A percentile compares a stretch with the other conserved stretches of the same genome.
Evolutionary conservation across 2,888 invertebrate species (phyloP).

Genomic region (Boloria euphrosyne): DNA sequence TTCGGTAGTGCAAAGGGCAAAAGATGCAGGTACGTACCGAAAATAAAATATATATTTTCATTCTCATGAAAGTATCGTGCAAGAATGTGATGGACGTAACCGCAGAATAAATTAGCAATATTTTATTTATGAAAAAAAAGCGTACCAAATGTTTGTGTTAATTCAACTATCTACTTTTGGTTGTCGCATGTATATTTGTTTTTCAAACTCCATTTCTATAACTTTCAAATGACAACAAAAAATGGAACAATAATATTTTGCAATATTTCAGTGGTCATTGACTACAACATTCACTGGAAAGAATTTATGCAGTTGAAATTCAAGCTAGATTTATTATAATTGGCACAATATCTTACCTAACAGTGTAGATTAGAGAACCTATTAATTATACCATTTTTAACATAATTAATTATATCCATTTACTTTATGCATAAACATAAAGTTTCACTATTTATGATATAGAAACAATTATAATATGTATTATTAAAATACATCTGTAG

Average conservation of each 20-base stretch:
- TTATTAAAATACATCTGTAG: too few relatives aligned
- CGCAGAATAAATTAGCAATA: conserved; percentile 37
- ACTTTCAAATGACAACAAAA: conserved; percentile 2
- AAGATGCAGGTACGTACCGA: conserved; percentile 89
- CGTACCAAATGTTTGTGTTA: conserved; percentile 38
- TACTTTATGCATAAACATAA: too few relatives aligned
- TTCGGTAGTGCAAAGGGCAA: conserved; percentile 94
- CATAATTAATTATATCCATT: too few relatives aligned
- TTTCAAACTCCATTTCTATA: neutral
- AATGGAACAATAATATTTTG: conserved; percentile 9
- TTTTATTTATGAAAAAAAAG: conserved; percentile 35
- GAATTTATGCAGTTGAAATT: too few relatives aligned
- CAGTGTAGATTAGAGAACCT: too few relatives aligned
- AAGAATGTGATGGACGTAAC: conserved; percentile 43
- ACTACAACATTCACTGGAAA: too few relatives aligned
- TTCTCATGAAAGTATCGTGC: conserved; percentile 42
- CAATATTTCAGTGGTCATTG: neutral
- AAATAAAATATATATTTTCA: conserved; percentile 6
- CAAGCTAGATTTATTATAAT: too few relatives aligned
- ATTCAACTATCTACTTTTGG: conserved; percentile 19
- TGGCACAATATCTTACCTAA: too few relatives aligned
- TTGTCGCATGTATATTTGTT: neutral
- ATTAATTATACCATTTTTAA: too few relatives aligned
- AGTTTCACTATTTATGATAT: too few relatives aligned
- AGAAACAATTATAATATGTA: too few relatives aligned